phyloP scores from a whole-genome alignment of 2,113 vertebrate species.

The Pseudopipra pipra region DNA sequence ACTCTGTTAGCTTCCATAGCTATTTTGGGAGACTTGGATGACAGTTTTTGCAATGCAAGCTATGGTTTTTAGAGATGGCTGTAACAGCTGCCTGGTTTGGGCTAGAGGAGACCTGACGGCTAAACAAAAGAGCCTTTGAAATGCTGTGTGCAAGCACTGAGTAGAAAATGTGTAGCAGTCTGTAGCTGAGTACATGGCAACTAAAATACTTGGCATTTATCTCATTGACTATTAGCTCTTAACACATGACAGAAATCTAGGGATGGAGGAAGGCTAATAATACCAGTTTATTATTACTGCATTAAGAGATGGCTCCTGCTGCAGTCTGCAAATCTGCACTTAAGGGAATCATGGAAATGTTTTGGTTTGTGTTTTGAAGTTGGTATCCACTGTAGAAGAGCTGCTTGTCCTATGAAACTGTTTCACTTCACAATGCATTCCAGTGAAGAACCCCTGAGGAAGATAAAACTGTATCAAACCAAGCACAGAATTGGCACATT shows the following conservation, averaged over 20 bases:
- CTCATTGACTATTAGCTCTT: background rate
- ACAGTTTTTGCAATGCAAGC: background rate
- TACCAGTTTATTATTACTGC: background rate
- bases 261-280: background rate
- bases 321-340: background rate
- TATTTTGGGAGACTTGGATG: background rate
- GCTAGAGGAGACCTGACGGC: background rate
- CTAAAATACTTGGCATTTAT: background rate
- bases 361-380: background rate
- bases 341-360: background rate
- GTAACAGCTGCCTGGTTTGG: background rate
- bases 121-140: background rate
- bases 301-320: background rate
- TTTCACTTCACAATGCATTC: fast-evolving
- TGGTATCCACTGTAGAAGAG: background rate
- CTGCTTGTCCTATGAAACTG: background rate
- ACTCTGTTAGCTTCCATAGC: background rate
- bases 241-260: background rate
- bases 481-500: background rate
- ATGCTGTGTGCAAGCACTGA: background rate
- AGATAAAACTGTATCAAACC: background rate
- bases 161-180: background rate
- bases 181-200: background rate
- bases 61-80: fast-evolving
- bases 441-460: background rate